phyloP scores from a whole-genome alignment of 2,888 invertebrate genomes.

The Xylota segnis region DNA sequence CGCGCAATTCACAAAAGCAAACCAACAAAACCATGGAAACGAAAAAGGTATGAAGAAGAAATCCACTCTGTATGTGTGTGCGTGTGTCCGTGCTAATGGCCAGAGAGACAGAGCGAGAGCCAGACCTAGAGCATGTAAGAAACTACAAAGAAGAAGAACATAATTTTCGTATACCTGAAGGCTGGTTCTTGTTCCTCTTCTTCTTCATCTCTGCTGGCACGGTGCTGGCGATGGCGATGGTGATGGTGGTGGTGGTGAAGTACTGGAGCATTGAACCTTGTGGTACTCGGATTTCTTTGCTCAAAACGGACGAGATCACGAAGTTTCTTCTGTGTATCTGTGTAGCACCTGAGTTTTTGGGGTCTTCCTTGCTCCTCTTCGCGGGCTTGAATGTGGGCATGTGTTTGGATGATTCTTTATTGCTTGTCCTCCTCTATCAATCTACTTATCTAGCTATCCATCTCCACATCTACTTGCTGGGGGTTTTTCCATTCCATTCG shows the following conservation, averaged over 20 bases:
- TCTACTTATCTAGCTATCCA: constrained; percentile 44
- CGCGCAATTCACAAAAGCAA: constrained; percentile 27
- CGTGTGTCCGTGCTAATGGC: background rate
- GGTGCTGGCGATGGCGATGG: constrained; percentile 21
- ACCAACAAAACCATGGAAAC: constrained; percentile 1
- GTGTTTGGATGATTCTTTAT: constrained; percentile 34
- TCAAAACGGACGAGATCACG: background rate
- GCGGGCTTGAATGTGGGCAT: background rate
- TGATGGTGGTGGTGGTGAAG: constrained; percentile 22
- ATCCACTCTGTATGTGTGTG: constrained; percentile 14
- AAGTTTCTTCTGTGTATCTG: constrained; percentile 29
- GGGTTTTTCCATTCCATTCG: constrained; percentile 32
- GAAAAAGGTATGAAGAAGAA: constrained; percentile 1
- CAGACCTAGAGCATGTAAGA: constrained; percentile 13
- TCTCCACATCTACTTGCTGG: constrained; percentile 59
- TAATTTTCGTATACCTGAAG: constrained; percentile 49
- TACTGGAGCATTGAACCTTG: constrained; percentile 73
- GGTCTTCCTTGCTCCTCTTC: constrained; percentile 34
- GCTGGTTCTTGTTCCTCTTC: constrained; percentile 20
- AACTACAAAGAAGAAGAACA: constrained; percentile 32
- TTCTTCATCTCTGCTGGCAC: constrained; percentile 51
- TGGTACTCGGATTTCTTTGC: constrained; percentile 59
- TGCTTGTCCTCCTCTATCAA: constrained; percentile 54
- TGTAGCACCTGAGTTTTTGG: constrained; percentile 48
- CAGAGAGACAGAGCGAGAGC: constrained; percentile 9